Conservation (phyloP, 2,888 invertebrate species). For the Eupithecia dodoneata region DNA sequence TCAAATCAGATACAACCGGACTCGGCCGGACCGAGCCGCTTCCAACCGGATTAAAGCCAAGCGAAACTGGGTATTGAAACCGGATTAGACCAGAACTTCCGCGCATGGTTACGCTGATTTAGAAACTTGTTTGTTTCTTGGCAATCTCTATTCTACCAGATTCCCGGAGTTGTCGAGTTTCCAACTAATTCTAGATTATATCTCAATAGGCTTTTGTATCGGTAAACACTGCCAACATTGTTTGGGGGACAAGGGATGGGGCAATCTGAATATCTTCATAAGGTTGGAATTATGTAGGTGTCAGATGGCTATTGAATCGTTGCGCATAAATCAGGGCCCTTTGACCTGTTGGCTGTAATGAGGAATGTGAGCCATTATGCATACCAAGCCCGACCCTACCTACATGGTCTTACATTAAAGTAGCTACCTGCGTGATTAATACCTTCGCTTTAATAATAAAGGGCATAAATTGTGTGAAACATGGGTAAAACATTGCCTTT, state of each 20-base stretch:
- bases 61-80: conserved; percentile 65
- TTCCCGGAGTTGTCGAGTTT: conserved; percentile 55
- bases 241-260: conserved; percentile 44
- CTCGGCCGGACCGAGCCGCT: conserved; percentile 59
- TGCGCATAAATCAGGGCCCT: conserved; percentile 31
- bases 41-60: conserved; percentile 67
- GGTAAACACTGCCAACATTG: conserved; percentile 51
- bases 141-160: conserved; percentile 54
- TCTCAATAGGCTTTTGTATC: conserved; percentile 52
- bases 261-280: conserved; percentile 47
- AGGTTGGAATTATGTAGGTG: conserved; percentile 30
- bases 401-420: conserved; percentile 15
- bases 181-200: conserved; percentile 64
- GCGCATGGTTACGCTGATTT: conserved; percentile 80
- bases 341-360: conserved; percentile 28
- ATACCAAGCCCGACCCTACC: conserved; percentile 17
- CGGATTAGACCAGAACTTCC: conserved; percentile 76
- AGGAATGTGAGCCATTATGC: conserved; percentile 28
- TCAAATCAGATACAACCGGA: conserved; percentile 70
- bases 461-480: conserved; percentile 10
- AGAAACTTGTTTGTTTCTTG: conserved; percentile 80
- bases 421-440: conserved; percentile 12
- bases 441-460: conserved; percentile 13
- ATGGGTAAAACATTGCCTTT: conserved; percentile 3
- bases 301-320: conserved; percentile 29